These are phyloP conservation scores for Junonia oenone DNA, from an alignment of 2,888 invertebrate species.

Conservation along the genomic window DNA sequence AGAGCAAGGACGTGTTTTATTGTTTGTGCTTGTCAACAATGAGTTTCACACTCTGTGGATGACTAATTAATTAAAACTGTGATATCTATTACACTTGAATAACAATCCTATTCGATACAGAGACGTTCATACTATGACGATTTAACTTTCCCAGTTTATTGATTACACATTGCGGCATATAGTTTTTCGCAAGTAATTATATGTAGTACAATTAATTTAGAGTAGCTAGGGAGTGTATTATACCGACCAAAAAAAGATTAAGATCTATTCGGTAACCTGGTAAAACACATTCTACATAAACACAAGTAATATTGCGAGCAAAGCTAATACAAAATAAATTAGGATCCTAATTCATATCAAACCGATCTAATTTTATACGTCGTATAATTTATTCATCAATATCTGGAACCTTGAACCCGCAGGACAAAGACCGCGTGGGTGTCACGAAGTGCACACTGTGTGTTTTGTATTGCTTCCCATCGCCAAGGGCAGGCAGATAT, in stretches of 20 bases:
- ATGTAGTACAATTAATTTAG: too few relatives aligned
- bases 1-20: constrained; percentile 17
- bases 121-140: too few relatives aligned
- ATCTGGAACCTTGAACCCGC: constrained; percentile 28
- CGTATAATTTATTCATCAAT: constrained; percentile 4
- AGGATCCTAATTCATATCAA: not conserved
- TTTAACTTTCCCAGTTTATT: too few relatives aligned
- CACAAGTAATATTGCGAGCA: too few relatives aligned
- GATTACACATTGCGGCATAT: too few relatives aligned
- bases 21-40: constrained; percentile 4
- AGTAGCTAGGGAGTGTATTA: too few relatives aligned
- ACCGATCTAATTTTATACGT: not conserved
- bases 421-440: constrained; percentile 25
- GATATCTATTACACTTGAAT: too few relatives aligned
- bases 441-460: constrained; percentile 15
- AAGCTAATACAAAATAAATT: not conserved
- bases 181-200: too few relatives aligned
- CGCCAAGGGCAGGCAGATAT: constrained; percentile 17
- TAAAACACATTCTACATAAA: too few relatives aligned
- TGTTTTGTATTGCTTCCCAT: constrained; percentile 24
- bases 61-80: constrained; percentile 8
- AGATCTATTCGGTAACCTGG: too few relatives aligned
- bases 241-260: too few relatives aligned
- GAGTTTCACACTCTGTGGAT: constrained; percentile 5
- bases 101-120: too few relatives aligned